Base-by-base conservation (phyloP, 2,888 invertebrate species). In the Trypoxylon attenuatum region DNA sequence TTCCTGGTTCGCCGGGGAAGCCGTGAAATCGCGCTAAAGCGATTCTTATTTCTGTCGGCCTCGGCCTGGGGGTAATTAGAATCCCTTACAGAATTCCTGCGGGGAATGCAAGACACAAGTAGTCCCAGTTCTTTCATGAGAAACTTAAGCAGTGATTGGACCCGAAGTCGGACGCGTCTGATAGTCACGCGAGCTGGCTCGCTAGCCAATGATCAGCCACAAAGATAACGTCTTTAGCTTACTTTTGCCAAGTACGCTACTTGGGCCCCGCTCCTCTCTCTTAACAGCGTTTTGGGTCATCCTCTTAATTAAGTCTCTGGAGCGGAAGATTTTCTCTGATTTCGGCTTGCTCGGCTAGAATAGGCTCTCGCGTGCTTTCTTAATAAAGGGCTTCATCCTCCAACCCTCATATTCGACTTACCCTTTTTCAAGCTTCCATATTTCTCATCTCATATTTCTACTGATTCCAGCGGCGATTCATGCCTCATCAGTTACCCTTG, bases 291-390 rank as follows among this genome's bases (percentile, higher is more conserved):
- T 64, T 68, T 23, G 27, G 51, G 55, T 61, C 43, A 69, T 65
- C 43, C 21, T 27, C 52, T 69, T 61, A 68, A 69, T 70, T 70
- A 64, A 69, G 49, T 60, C 53, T 53, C 29, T 10, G 41, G 47
- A 5, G 21, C 38, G 47, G 33, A 23, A 57, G 33, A 13, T 61
- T 61, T 58, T 52, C 46, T 55, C 33, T 10, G 19, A 51, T 65
- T 65, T 55, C 39, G 25, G 16, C 10, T 21, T 22, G 45, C 23
- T 15, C 8, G 49, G 41, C 18, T 43, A 43, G 5, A 10, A 33
- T 33, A 53, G 42, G 22, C 46, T 38, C 33, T 47, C 49, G 33
- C 51, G 22, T 42, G 29, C 49, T 62, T 61, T 46, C 25, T 54
- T 58, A 61, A 64, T 49, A 60, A 57, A 49, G 25, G 19, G 5